phyloP scores from a whole-genome alignment of 2,113 vertebrate genomes.

The Ophthalmolycus amberensis region DNA sequence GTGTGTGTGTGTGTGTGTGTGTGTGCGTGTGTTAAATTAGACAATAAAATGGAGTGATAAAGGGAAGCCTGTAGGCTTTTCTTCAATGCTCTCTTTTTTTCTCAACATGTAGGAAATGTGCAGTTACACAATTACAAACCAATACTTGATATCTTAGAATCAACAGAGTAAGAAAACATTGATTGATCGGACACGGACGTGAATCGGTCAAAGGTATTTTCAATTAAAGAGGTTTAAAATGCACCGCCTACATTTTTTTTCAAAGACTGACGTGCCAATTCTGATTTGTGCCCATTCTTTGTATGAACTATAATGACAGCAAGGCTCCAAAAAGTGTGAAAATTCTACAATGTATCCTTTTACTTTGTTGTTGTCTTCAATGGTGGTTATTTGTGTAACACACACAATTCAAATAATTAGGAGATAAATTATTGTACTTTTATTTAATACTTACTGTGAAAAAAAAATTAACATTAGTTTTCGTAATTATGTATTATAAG shows the following conservation, averaged over 20 bases:
- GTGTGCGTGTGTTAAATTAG: conserved; percentile 20
- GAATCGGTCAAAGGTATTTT: conserved; percentile 1
- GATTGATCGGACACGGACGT: background rate
- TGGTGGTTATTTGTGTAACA: too few species aligned
- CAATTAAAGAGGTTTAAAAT: background rate
- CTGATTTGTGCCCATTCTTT: too few species aligned
- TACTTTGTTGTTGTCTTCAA: too few species aligned
- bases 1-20: background rate
- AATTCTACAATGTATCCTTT: too few species aligned
- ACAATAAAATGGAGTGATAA: conserved; percentile 34
- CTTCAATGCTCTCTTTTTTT: conserved; percentile 3
- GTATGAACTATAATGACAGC: too few species aligned
- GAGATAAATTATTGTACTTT: too few species aligned
- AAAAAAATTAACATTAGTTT: too few species aligned
- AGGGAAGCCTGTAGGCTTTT: background rate
- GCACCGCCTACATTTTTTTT: background rate
- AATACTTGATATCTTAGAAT: background rate
- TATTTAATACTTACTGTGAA: too few species aligned
- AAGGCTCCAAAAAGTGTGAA: too few species aligned
- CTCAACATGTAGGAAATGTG: background rate
- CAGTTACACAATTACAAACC: conserved; percentile 4
- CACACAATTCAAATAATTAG: too few species aligned
- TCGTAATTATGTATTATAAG: too few species aligned
- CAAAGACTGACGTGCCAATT: too few species aligned
- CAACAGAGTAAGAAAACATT: background rate